Percentiles rank a stretch among this genome's conserved stretches.
These are phyloP conservation scores for Dreissena rostriformis DNA, from an alignment of 1,140 invertebrate species.

Conservation along the genomic window DNA sequence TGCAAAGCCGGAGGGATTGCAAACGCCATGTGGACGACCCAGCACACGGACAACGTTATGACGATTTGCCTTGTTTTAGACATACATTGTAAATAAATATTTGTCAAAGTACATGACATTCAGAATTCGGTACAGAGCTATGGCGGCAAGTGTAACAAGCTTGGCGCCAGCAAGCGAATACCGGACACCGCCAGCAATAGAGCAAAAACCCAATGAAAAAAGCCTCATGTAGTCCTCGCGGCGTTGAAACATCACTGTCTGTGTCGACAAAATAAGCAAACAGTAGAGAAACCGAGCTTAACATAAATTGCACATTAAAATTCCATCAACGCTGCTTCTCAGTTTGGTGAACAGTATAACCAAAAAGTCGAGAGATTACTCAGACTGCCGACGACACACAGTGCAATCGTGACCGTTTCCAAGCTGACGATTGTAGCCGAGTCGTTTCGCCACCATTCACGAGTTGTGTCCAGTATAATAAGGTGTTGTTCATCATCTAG, in stretches of 20 bases:
- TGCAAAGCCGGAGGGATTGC: background rate
- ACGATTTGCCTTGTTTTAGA: background rate
- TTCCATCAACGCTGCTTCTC: background rate
- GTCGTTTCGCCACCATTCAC: background rate
- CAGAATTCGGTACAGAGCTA: background rate
- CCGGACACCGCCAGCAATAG: background rate
- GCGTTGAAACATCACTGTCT: background rate
- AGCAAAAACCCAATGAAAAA: background rate
- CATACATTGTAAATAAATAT: background rate
- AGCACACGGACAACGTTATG: background rate
- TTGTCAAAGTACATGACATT: background rate
- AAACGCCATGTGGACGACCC: background rate
- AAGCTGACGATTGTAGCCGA: background rate
- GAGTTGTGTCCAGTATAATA: too few relatives aligned
- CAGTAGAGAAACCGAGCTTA: background rate
- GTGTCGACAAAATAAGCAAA: background rate
- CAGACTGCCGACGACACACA: background rate
- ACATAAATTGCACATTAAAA: background rate
- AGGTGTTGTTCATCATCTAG: too few relatives aligned
- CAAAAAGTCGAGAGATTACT: background rate
- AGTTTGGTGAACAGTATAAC: background rate
- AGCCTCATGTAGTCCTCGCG: background rate
- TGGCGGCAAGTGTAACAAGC: background rate
- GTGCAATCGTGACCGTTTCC: background rate
- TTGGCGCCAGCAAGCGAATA: background rate